These are phyloP conservation scores for Sebastes miniatus DNA, from an alignment of 2,797 vertebrate species.

Conservation along the genomic window DNA sequence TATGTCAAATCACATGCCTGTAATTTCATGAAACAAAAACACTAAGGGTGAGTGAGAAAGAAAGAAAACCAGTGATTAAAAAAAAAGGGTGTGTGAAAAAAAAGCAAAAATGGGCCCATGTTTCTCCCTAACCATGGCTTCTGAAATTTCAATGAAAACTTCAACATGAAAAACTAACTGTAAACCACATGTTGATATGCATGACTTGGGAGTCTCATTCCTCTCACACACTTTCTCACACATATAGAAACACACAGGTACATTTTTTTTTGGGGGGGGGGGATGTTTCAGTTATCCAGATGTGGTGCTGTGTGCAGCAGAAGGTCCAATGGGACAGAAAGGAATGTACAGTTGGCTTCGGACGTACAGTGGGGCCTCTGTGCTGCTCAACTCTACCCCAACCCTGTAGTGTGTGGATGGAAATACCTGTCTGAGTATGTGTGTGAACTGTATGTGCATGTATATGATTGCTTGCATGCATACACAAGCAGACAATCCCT, in stretches of 20 bases:
- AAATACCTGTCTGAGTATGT: constrained; percentile 42
- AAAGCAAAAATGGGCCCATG: constrained; percentile 30
- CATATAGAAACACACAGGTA: constrained; percentile 35
- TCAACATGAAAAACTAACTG: constrained; percentile 21
- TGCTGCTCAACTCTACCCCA: constrained; percentile 40
- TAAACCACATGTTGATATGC: constrained; percentile 34
- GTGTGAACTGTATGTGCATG: constrained; percentile 13
- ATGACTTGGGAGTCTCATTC: constrained; percentile 28
- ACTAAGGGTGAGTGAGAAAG: neutral
- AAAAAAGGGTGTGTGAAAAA: constrained; percentile 34
- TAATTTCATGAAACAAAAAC: neutral
- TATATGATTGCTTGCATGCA: constrained; percentile 2
- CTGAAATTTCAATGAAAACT: constrained; percentile 32
- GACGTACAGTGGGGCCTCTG: constrained; percentile 69
- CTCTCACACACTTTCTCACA: constrained; percentile 33
- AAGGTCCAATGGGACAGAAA: constrained; percentile 61
- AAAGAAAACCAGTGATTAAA: neutral
- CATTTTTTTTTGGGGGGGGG: neutral
- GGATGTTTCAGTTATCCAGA: constrained; percentile 54
- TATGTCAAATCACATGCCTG: neutral
- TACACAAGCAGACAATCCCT: constrained; percentile 33
- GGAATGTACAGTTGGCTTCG: constrained; percentile 69
- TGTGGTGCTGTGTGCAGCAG: constrained; percentile 58
- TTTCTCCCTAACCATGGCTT: constrained; percentile 2
- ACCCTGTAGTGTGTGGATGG: constrained; percentile 19